These are phyloP conservation scores for Halcyon smyrnensis DNA, from an alignment of 2,797 vertebrate species.

Conservation along the genomic window DNA sequence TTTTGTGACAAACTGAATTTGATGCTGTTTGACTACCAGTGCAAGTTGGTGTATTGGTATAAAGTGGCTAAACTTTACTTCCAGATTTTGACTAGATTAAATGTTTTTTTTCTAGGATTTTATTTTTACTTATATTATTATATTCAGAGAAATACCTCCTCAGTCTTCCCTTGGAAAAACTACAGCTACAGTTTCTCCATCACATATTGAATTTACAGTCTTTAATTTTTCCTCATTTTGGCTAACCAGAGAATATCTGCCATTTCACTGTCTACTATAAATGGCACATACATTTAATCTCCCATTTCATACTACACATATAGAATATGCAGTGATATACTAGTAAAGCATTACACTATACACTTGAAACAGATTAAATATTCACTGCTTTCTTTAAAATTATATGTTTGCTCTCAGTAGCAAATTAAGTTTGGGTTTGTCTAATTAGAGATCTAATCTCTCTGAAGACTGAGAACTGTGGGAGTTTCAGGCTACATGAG, in stretches of 20 bases:
- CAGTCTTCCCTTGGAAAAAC: not conserved
- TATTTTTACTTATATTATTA: not conserved
- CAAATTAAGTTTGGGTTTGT: conserved; percentile 17
- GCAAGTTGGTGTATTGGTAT: not conserved
- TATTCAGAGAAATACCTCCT: not conserved
- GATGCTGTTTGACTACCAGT: not conserved
- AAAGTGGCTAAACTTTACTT: not conserved
- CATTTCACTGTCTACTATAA: not conserved
- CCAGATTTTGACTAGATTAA: not conserved
- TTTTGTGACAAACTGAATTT: not conserved
- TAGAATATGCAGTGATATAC: not conserved
- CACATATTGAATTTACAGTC: not conserved
- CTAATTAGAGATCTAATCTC: not conserved
- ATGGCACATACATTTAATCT: not conserved
- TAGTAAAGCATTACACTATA: not conserved
- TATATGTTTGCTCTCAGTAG: not conserved
- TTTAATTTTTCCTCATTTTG: not conserved
- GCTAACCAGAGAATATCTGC: not conserved
- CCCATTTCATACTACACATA: not conserved
- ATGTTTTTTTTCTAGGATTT: not conserved
- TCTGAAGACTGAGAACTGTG: not conserved
- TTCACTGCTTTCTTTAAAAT: conserved; percentile 23
- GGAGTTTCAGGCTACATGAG: not conserved
- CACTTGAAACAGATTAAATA: conserved; percentile 21
- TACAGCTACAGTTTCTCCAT: not conserved